Percentiles rank a stretch among this genome's conserved stretches.
Conservation (phyloP, 2,888 invertebrate genomes). For the Xanthia icteritia region DNA sequence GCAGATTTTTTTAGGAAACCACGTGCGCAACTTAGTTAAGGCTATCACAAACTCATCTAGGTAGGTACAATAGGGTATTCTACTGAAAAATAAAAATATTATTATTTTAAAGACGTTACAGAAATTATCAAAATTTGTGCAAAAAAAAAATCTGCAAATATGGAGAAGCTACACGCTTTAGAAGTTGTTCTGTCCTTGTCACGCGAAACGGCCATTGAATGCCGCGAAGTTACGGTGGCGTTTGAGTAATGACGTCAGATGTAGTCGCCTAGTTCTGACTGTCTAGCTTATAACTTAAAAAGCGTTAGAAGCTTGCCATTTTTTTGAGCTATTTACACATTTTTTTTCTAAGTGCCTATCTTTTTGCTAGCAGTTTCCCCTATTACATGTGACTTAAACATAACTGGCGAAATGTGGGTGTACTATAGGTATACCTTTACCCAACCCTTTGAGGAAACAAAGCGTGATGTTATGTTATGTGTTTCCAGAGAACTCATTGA, state of each 20-base stretch:
- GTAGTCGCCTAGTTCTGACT: background rate
- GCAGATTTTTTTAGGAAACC: background rate
- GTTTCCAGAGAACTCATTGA: too few species aligned
- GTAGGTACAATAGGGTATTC: background rate
- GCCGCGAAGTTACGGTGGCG: background rate
- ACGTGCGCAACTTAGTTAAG: background rate
- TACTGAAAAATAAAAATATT: background rate
- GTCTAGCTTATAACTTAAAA: background rate
- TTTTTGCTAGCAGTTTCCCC: too few species aligned
- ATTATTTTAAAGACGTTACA: background rate
- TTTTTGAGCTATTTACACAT: background rate
- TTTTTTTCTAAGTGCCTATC: background rate
- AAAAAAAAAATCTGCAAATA: background rate
- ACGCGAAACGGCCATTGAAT: background rate
- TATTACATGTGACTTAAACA: too few species aligned
- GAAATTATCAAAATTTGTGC: background rate
- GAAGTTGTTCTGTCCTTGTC: conserved; percentile 4
- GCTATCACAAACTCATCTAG: background rate
- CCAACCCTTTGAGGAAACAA: too few species aligned
- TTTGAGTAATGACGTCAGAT: background rate
- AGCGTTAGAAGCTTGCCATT: background rate
- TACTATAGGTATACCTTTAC: too few species aligned
- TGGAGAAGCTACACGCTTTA: conserved; percentile 33
- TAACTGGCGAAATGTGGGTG: too few species aligned
- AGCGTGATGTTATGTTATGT: too few species aligned